phyloP scores from a whole-genome alignment of 2,797 vertebrate species.

The Anguilla megastoma region DNA sequence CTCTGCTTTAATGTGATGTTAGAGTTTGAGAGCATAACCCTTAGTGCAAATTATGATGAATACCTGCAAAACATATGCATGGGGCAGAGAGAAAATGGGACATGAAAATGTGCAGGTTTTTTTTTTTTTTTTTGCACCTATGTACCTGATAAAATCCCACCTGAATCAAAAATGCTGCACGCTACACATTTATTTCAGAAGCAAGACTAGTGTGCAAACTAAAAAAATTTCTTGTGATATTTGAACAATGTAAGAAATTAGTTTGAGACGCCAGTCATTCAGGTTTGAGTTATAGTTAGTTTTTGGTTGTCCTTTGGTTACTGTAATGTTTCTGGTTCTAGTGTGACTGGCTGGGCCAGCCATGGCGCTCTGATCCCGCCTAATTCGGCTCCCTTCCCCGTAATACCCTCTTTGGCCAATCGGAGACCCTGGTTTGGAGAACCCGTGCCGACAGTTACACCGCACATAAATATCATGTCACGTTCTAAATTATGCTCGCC shows the following conservation, averaged over 20 bases:
- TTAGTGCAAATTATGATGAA: background rate
- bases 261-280: background rate
- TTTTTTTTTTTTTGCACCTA: background rate
- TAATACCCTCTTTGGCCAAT: constrained; percentile 53
- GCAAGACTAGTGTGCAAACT: background rate
- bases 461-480: constrained; percentile 78
- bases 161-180: background rate
- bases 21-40: background rate
- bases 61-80: background rate
- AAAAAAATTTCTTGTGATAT: background rate
- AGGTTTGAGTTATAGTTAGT: background rate
- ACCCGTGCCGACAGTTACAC: constrained; percentile 67
- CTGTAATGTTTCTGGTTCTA: background rate
- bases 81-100: background rate
- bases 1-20: background rate
- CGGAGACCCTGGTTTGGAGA: constrained; percentile 17
- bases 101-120: background rate
- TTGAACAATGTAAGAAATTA: background rate
- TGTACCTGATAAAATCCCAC: background rate
- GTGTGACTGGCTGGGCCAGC: background rate
- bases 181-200: background rate
- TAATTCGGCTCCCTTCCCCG: constrained; percentile 50
- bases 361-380: constrained; percentile 51
- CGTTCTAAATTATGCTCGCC: constrained; percentile 77
- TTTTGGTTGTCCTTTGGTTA: background rate